Evolutionary conservation across 2,888 invertebrate species (phyloP).

Genomic region (Plagodis pulveraria): DNA sequence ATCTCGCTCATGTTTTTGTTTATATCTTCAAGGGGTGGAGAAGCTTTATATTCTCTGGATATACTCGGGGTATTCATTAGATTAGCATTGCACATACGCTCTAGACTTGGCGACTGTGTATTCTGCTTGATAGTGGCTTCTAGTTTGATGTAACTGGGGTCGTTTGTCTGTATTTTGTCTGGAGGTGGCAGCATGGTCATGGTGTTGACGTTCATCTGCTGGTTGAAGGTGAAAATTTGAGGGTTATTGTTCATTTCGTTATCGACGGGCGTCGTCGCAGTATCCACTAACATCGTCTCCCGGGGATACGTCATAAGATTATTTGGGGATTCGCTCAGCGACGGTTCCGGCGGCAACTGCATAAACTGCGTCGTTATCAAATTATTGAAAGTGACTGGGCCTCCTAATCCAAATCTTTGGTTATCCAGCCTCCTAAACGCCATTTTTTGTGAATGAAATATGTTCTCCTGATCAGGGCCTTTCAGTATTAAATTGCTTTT

Average conservation of each 20-base stretch:
- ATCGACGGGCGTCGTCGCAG: constrained; percentile 66
- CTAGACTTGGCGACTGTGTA: constrained; percentile 75
- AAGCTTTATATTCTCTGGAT: constrained; percentile 73
- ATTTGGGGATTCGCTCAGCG: constrained; percentile 67
- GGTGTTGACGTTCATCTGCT: constrained; percentile 70
- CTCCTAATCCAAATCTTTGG: constrained; percentile 70
- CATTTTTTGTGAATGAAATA: constrained; percentile 81
- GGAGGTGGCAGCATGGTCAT: constrained; percentile 70
- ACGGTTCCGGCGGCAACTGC: constrained; percentile 73
- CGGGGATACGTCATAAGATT: constrained; percentile 68
- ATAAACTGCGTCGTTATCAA: constrained; percentile 77
- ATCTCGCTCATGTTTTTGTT: constrained; percentile 77
- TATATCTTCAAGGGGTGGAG: constrained; percentile 76
- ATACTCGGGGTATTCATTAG: constrained; percentile 63
- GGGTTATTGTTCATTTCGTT: constrained; percentile 58
- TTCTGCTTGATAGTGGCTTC: constrained; percentile 79
- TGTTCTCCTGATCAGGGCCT: constrained; percentile 78
- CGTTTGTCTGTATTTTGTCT: constrained; percentile 69
- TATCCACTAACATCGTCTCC: constrained; percentile 61
- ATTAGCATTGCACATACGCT: constrained; percentile 76
- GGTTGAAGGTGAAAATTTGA: constrained; percentile 74
- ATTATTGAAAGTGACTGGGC: constrained; percentile 77
- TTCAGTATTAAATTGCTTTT: constrained; percentile 81
- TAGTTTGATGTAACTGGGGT: constrained; percentile 78
- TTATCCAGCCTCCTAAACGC: constrained; percentile 74